These are phyloP conservation scores for Hydropsyche tenuis DNA, from an alignment of 1,140 invertebrate genomes.

Conservation along the genomic window DNA sequence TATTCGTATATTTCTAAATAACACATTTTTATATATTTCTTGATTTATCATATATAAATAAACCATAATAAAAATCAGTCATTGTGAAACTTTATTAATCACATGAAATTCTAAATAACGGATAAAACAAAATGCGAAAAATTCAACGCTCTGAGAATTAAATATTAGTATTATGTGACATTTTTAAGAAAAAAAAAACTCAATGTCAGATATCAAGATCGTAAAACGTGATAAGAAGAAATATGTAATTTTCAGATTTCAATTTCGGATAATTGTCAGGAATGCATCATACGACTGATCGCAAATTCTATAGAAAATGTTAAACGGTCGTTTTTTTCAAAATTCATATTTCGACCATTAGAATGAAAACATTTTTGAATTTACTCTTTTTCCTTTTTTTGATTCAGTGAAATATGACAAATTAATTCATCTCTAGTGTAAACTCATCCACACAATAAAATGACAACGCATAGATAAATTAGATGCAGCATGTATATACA, in stretches of 20 bases:
- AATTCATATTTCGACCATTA: not conserved
- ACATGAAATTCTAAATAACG: not conserved
- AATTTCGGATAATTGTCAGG: constrained; percentile 12
- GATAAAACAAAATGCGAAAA: no score
- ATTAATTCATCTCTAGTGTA: no score
- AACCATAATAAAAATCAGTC: not conserved
- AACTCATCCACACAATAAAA: constrained; percentile 1
- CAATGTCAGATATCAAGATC: not conserved
- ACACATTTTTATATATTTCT: no score
- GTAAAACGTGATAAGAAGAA: not conserved
- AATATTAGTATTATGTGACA: no score
- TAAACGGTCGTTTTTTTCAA: no score
- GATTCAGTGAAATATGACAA: no score
- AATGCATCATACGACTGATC: constrained; percentile 9
- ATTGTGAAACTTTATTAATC: not conserved
- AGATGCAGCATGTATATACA: constrained; percentile 9
- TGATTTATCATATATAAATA: no score
- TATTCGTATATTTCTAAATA: not conserved
- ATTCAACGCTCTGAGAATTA: no score
- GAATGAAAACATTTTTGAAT: not conserved
- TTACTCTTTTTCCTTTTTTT: no score
- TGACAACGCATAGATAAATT: not conserved
- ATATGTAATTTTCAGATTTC: constrained; percentile 9
- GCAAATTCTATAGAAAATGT: not conserved
- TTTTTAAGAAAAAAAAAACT: not conserved